Evolutionary conservation across 2,888 invertebrate species (phyloP), one percentile per base, ranked within the genome.

Genomic region (Cephalotes varians): DNA sequence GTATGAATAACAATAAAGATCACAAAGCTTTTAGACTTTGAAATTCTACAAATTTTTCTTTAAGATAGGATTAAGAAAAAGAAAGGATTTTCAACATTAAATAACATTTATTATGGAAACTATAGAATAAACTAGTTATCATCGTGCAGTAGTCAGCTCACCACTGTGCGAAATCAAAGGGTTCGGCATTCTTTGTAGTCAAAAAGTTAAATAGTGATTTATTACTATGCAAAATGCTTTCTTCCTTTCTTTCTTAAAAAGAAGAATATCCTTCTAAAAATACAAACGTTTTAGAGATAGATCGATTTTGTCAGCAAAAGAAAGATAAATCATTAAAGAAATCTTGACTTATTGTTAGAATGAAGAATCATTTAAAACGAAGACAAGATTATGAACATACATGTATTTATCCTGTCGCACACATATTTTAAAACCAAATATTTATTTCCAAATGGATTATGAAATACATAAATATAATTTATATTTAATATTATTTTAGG

Each of bases 161-260:
- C 34, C 6, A 15, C 1, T 21, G n/a, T 28, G 3, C 3, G 4
- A 37, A 25, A 56, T 54, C 1, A 56, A 72, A 56, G 51, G 15
- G 2, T 72, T 56, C 37, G 25, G 85, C 54, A 58, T 62, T 72
- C 51, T 74, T 85, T 88, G 90, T 85, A 89, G 85, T 89, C 81
- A 92, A 93, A 92, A 92, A 91, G 91, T 92, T 93, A 89, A 81
- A 76, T 58, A 82, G 69, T 93, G 94, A 94, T 94, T 93, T 93
- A 94, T 93, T 92, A 84, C 90, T 85, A 49, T 91, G 91, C 91
- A 90, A 93, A 93, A 69, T 34, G 5, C 5, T 34, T 93, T 91
- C 90, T 92, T 92, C 91, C 92, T 93, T 91, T 91, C 21, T 79
- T 77, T 82, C 85, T 34, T 37, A n/a, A 37, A 47, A 79, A 58